A percentile compares a stretch with the other conserved stretches of the same genome.
Conservation (phyloP, 2,797 vertebrate genomes). For the Atherinosoma microstoma region DNA sequence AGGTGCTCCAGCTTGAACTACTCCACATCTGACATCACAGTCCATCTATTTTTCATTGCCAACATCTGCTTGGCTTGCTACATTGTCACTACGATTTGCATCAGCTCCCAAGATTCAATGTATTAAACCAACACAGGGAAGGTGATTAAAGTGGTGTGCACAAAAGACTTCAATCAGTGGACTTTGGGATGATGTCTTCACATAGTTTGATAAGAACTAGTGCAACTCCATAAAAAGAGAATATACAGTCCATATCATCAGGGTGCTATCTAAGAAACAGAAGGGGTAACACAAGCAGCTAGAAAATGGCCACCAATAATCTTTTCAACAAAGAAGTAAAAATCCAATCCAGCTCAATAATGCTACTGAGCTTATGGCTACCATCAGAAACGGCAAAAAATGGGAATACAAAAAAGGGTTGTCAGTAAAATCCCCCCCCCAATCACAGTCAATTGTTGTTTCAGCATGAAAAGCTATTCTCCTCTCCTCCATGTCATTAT, state of each 20-base stretch:
- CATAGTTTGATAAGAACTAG: conserved; percentile 24
- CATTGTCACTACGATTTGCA: conserved; percentile 79
- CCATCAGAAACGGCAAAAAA: conserved; percentile 25
- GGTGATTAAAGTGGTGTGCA: conserved; percentile 54
- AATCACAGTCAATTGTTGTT: conserved; percentile 70
- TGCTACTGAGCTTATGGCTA: conserved; percentile 23
- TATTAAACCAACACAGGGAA: conserved; percentile 72
- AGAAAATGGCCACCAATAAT: conserved; percentile 6
- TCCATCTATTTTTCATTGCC: conserved; percentile 83
- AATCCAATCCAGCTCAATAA: conserved; percentile 23
- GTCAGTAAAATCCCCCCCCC: conserved; percentile 24
- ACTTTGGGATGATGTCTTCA: conserved; percentile 41
- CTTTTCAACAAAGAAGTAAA: conserved; percentile 20
- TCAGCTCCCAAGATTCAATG: conserved; percentile 69
- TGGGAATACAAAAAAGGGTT: conserved; percentile 56
- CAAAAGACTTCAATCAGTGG: conserved; percentile 32
- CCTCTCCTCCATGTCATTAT: conserved; percentile 71
- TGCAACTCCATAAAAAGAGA: conserved; percentile 7
- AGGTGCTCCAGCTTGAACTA: conserved; percentile 69
- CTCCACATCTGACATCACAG: conserved; percentile 81
- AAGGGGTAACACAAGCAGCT: conserved; percentile 1
- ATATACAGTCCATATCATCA: neutral
- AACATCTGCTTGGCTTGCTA: conserved; percentile 85
- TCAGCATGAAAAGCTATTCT: conserved; percentile 72
- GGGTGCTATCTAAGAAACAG: neutral